Base-by-base conservation (phyloP, 2,113 vertebrate species). In the Caracal caracal region DNA sequence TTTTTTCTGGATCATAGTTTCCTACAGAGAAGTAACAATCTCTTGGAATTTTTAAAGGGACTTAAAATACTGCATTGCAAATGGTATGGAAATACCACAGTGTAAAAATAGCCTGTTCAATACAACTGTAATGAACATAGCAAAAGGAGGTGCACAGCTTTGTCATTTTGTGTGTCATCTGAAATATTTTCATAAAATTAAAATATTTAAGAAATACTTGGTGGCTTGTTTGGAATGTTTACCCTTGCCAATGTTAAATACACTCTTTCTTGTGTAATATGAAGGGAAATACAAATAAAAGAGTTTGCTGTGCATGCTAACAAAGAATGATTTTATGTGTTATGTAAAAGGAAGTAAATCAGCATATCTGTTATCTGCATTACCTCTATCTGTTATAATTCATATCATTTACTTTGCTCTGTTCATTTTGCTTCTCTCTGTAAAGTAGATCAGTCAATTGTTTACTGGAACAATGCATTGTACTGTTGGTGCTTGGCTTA, bases 261-360 rank as follows among this genome's bases (percentile, higher is more conserved):
- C 95, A 97, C 90, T 96, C 97, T 94, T 80, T 49, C 79, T 83
- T 49, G 1, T 94, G 40, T 96, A 96, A 95, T 87, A 90, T 76
- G 65, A 83, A 95, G 86, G 71, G 92, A 97, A 97, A 92, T 63
- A 96, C 51, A 96, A 97, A 98, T 59, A 80, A 65, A 96, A 90
- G 93, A 88, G 66, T 61, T 97, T 98, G 73, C 88, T 95, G 24
- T 96, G 73, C 85, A 24, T 87, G 20, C 68, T 83, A 76, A 84
- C 70, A 89, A 98, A 82, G 91, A 97, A 96, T 63, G 56, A 89
- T 94, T 96, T 40, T 66, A 49, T 94, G 15, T 93, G 53, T 63
- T 56, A 51, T 93, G 63, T 43, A 81, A 96, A 97, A 95, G 65
- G 30, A 68, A 98, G 78, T 59, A 6, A 98, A 82, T 20, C 1